phyloP scores from a whole-genome alignment of 2,797 vertebrate species.

The Neomorphus geoffroyi region DNA sequence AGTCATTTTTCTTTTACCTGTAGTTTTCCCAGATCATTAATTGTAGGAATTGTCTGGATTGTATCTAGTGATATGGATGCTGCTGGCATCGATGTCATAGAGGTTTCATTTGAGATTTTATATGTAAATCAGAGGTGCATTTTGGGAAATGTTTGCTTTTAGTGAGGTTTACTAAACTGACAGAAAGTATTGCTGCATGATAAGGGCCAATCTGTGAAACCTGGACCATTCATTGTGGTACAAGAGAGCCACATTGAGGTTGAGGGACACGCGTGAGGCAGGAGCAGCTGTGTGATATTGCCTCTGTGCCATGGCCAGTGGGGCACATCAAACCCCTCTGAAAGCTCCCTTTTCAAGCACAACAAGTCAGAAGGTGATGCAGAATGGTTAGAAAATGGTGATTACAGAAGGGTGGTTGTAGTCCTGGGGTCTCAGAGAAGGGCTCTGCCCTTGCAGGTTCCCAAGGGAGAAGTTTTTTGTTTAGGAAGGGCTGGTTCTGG shows the following conservation, averaged over 20 bases:
- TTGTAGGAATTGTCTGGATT: conserved; percentile 33
- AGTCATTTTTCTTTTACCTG: conserved; percentile 51
- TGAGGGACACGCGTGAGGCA: accelerated
- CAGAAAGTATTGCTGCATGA: not conserved
- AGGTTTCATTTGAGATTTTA: not conserved
- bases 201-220: not conserved
- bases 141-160: not conserved
- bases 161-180: not conserved
- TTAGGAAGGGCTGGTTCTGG: not conserved
- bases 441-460: not conserved
- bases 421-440: not conserved
- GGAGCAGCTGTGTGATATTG: not conserved
- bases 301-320: accelerated
- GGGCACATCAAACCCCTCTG: accelerated
- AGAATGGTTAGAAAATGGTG: not conserved
- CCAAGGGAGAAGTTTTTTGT: not conserved
- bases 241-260: accelerated
- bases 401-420: not conserved
- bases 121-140: not conserved
- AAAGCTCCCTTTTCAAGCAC: conserved; percentile 79
- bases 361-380: conserved; percentile 69
- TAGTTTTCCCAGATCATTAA: conserved; percentile 65
- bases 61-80: not conserved
- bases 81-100: not conserved
- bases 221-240: accelerated